Conservation (phyloP, 92 coral and sea anemone species). For the Zoanthus sansibaricus region DNA sequence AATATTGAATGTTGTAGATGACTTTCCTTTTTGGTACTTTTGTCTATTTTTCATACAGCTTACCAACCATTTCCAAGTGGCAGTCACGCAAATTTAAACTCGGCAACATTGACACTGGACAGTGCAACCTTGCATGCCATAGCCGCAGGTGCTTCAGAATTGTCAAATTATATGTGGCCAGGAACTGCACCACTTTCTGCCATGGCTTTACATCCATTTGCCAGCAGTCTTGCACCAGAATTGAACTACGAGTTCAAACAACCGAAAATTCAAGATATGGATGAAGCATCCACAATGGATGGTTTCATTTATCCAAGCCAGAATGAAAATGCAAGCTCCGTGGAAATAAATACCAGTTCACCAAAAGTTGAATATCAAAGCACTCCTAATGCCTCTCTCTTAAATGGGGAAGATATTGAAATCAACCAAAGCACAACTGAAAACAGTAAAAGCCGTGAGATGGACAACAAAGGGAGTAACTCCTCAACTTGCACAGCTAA, state of each 20-base stretch:
- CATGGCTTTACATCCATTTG: conserved; percentile 44
- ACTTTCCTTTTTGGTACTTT: background rate
- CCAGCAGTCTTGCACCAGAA: conserved; percentile 13
- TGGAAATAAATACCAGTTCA: background rate
- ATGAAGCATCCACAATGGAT: background rate
- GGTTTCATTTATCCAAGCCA: conserved; percentile 7
- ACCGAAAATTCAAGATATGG: background rate
- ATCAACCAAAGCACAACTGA: background rate
- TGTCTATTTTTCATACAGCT: background rate
- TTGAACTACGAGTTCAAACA: conserved; percentile 8
- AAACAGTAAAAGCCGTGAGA: background rate
- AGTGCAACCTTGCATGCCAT: conserved; percentile 6
- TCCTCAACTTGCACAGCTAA: background rate
- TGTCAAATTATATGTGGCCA: conserved; percentile 25
- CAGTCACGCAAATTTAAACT: background rate
- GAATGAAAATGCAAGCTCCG: background rate
- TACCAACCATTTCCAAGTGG: conserved; percentile 7
- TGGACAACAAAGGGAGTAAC: background rate
- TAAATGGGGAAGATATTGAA: background rate
- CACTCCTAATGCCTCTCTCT: background rate
- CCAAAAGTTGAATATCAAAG: background rate
- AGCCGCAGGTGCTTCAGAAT: background rate
- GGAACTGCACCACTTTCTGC: conserved; percentile 39
- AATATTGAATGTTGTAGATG: background rate
- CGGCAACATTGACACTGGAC: conserved; percentile 27